Base-by-base conservation (phyloP, 1,140 invertebrate species). In the Philaenus spumarius region DNA sequence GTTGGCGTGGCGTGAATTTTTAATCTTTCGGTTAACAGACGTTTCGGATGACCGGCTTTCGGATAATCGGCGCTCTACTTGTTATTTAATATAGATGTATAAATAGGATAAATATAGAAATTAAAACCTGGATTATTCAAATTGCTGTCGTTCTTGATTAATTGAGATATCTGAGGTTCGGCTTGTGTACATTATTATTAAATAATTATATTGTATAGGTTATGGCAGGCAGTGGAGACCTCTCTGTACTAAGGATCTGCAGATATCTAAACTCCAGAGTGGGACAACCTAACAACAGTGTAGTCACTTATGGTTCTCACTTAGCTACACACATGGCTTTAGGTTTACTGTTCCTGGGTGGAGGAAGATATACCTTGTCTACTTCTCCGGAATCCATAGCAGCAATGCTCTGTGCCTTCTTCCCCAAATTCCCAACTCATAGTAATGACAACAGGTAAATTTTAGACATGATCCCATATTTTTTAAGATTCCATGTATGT, bases 361-460 rank as follows among this genome's bases (percentile, higher is more conserved):
- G 93, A 37, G 93, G 95, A 0, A 77, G 90, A 26, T 93, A 87
- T 60, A 93, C 92, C 6, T 77, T 98, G 14, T 86, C 85, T 3
- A 93, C 91, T 48, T 84, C 85, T 12, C 86, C 90, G 2, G 81
- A 84, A 62, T 84, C 92, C 11, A 81, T 97, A 7, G 94, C 93
- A 3, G 90, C 93, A 0, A 73, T 98, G 35, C 75, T 98, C 35
- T 90, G 90, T 69, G 89, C 95, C 1, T 88, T 97, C 71, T 98
- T 95, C 75, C 96, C 96, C 2, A 96, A 96, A 73, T 98, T 95
- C 73, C 96, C 96, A 42, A 93, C 88, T 2, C 92, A 97, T 71
- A 94, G 89, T 67, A 93, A 93, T 69, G 95, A 98, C 70, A 98
- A 98, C 72, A 84, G 91, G 84, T 90, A 73, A 63, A 9, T 30